Percentiles rank a stretch among this genome's conserved stretches.
Conservation (phyloP, 1,140 invertebrate species). For the Dendrolimus kikuchii region DNA sequence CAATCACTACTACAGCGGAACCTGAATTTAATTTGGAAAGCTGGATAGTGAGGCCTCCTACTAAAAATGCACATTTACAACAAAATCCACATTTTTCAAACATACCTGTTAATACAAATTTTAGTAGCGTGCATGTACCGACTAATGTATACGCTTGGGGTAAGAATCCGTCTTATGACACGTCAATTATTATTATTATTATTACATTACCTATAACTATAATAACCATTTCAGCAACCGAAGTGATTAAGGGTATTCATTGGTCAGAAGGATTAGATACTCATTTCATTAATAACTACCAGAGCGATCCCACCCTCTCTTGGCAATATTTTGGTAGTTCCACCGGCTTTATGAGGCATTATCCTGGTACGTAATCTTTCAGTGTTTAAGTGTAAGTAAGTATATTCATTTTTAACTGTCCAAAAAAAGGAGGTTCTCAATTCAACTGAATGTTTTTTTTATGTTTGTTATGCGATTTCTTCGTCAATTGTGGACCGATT, state of each 20-base stretch:
- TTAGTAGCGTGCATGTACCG: slow-evolving; percentile 95
- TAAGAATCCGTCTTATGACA: slow-evolving; percentile 62
- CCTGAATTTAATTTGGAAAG: slow-evolving; percentile 69
- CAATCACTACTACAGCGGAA: slow-evolving; percentile 61
- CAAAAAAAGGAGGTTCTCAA: too few species aligned
- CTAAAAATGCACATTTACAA: slow-evolving; percentile 70
- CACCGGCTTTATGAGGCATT: slow-evolving; percentile 95
- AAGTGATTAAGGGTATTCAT: slow-evolving; percentile 79
- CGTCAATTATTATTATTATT: too few species aligned
- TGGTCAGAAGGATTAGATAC: slow-evolving; percentile 91
- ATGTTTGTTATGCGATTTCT: too few species aligned
- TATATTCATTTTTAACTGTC: too few species aligned
- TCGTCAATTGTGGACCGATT: too few species aligned
- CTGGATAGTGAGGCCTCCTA: slow-evolving; percentile 69
- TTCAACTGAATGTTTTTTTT: too few species aligned
- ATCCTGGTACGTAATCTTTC: slow-evolving; percentile 78
- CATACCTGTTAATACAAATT: slow-evolving; percentile 85
- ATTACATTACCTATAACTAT: not conserved
- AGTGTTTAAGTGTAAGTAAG: not conserved
- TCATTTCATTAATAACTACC: slow-evolving; percentile 91
- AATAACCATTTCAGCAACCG: slow-evolving; percentile 69
- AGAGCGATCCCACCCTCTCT: slow-evolving; percentile 88
- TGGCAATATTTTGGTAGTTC: slow-evolving; percentile 99
- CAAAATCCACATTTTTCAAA: slow-evolving; percentile 85
- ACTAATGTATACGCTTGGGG: slow-evolving; percentile 95